Conservation (phyloP, 2,113 vertebrate genomes). For the Mugil cephalus region DNA sequence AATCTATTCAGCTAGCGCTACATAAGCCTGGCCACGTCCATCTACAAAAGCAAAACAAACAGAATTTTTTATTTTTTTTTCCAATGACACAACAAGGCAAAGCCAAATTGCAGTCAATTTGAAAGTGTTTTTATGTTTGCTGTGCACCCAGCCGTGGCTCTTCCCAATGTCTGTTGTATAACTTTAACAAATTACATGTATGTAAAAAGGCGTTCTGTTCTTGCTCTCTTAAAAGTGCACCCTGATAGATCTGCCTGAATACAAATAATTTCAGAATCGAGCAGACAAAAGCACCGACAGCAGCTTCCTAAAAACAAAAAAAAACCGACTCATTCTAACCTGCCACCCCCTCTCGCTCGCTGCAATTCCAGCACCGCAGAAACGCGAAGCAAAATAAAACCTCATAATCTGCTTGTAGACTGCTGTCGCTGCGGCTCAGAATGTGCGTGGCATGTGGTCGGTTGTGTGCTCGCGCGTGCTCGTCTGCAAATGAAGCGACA, state of each 20-base stretch:
- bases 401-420: conserved; percentile 73
- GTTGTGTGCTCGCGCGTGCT: conserved; percentile 3
- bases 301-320: too few species aligned
- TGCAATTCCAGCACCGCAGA: conserved; percentile 33
- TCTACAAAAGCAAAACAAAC: background rate
- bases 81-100: background rate
- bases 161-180: background rate
- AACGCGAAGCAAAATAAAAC: conserved; percentile 68
- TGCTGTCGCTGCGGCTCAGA: conserved; percentile 53
- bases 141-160: too few species aligned
- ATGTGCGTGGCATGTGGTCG: conserved; percentile 51
- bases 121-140: too few species aligned
- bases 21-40: background rate
- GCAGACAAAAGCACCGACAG: conserved; percentile 20
- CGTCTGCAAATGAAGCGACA: conserved; percentile 29
- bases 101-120: background rate
- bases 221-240: background rate
- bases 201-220: background rate
- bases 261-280: background rate
- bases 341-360: conserved; percentile 15
- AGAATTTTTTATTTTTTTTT: too few species aligned
- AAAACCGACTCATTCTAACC: conserved; percentile 55
- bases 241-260: too few species aligned
- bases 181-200: background rate
- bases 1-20: background rate